Conservation (phyloP, 2,888 invertebrate species). For the Allolobophora icterica region DNA sequence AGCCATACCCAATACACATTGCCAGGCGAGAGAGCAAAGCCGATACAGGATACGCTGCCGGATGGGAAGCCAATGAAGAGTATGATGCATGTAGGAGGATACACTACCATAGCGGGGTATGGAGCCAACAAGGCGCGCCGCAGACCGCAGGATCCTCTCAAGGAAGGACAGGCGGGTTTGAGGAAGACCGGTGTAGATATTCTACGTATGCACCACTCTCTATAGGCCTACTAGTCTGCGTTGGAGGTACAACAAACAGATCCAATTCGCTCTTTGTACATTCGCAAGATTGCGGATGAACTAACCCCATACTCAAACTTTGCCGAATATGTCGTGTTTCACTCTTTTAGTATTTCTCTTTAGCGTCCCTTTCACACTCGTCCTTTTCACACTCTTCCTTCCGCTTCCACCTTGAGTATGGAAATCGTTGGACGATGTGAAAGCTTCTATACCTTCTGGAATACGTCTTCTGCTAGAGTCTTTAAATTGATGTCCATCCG, state of each 20-base stretch:
- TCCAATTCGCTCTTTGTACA: neutral
- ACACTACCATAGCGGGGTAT: no score
- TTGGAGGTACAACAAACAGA: neutral
- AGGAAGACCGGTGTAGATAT: no score
- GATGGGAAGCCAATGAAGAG: no score
- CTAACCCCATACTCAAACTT: neutral
- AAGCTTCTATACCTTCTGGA: neutral
- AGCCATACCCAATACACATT: no score
- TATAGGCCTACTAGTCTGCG: neutral
- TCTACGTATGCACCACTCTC: neutral
- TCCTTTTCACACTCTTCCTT: neutral
- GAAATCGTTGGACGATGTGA: neutral
- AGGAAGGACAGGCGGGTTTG: no score
- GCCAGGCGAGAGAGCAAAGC: no score
- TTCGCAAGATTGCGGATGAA: neutral
- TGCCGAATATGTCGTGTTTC: neutral
- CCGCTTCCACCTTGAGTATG: neutral
- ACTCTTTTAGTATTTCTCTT: neutral
- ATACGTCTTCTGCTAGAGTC: neutral
- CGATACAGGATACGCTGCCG: no score
- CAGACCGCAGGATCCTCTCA: no score
- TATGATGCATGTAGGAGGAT: no score
- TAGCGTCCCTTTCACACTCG: no score
- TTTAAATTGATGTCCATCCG: neutral
- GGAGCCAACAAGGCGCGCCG: no score